Percentiles rank a stretch among this genome's conserved stretches.
Evolutionary conservation across 2,113 vertebrate genomes (phyloP).

Genomic region (Epinephelus moara): DNA sequence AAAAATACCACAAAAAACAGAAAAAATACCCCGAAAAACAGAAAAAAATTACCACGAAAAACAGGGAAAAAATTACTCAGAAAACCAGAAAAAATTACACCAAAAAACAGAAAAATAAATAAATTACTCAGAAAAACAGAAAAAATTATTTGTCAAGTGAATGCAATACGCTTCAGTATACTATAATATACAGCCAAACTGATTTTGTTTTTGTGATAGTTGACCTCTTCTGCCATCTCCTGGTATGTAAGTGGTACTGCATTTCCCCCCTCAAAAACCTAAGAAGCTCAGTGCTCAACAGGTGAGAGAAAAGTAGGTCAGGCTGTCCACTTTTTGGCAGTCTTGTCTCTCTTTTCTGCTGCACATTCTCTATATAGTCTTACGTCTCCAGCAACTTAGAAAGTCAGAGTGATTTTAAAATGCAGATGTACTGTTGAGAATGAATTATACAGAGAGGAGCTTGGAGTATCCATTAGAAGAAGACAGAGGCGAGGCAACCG

Average conservation of each 20-base stretch:
- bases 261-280: neutral
- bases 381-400: neutral
- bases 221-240: conserved; percentile 40
- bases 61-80: too few relatives aligned
- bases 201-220: neutral
- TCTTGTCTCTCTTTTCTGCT: neutral
- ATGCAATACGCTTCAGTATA: too few relatives aligned
- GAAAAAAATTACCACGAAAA: too few relatives aligned
- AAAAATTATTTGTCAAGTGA: too few relatives aligned
- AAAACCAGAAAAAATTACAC: too few relatives aligned
- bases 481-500: neutral
- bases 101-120: too few relatives aligned
- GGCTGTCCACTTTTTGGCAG: neutral
- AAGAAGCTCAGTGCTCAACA: neutral
- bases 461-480: neutral
- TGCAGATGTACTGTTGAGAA: neutral
- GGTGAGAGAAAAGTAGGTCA: conserved; percentile 49
- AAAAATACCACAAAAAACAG: too few relatives aligned
- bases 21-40: too few relatives aligned
- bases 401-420: neutral
- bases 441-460: neutral
- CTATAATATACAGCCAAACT: neutral
- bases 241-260: conserved; percentile 18
- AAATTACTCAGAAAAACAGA: too few relatives aligned
- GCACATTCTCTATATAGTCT: neutral